A percentile compares a stretch with the other conserved stretches of the same genome.
Evolutionary conservation across 2,888 invertebrate species (phyloP).

Genomic region (Proisotoma minuta): DNA sequence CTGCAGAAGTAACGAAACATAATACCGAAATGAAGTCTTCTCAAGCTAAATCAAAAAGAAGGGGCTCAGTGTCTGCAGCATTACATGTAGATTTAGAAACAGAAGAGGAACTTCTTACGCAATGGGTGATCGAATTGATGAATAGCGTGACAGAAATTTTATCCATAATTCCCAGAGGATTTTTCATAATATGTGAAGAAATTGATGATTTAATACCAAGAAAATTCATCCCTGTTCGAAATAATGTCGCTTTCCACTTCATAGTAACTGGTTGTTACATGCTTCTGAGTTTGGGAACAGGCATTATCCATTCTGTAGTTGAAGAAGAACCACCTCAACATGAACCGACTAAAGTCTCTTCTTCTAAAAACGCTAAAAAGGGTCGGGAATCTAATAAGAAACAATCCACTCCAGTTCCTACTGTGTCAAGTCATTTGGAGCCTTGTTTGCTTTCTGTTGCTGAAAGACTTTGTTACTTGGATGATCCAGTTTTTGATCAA

Average conservation of each 20-base stretch:
- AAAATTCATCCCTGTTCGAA: slow-evolving; percentile 64
- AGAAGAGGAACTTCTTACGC: slow-evolving; percentile 28
- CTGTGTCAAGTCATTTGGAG: slow-evolving; percentile 33
- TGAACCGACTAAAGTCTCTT: slow-evolving; percentile 11
- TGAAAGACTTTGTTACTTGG: slow-evolving; percentile 47
- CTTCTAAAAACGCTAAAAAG: slow-evolving; percentile 21
- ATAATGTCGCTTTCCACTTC: slow-evolving; percentile 68
- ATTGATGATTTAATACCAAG: slow-evolving; percentile 67
- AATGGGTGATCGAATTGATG: slow-evolving; percentile 42
- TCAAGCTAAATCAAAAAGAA: neutral
- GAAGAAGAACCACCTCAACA: slow-evolving; percentile 10
- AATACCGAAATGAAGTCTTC: neutral
- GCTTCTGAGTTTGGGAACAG: slow-evolving; percentile 53
- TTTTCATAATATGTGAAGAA: slow-evolving; percentile 46
- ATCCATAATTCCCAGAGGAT: slow-evolving; percentile 45
- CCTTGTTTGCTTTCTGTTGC: slow-evolving; percentile 45
- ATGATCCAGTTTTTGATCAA: slow-evolving; percentile 47
- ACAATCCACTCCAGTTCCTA: slow-evolving; percentile 22
- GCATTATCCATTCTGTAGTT: slow-evolving; percentile 30
- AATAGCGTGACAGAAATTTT: slow-evolving; percentile 44
- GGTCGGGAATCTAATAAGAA: neutral
- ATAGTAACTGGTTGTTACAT: slow-evolving; percentile 66
- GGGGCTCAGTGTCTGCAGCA: neutral
- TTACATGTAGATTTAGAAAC: slow-evolving; percentile 11
- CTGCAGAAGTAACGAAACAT: too few species aligned